Conservation (phyloP, 2,113 vertebrate genomes). For the Mormyrus lacerda region DNA sequence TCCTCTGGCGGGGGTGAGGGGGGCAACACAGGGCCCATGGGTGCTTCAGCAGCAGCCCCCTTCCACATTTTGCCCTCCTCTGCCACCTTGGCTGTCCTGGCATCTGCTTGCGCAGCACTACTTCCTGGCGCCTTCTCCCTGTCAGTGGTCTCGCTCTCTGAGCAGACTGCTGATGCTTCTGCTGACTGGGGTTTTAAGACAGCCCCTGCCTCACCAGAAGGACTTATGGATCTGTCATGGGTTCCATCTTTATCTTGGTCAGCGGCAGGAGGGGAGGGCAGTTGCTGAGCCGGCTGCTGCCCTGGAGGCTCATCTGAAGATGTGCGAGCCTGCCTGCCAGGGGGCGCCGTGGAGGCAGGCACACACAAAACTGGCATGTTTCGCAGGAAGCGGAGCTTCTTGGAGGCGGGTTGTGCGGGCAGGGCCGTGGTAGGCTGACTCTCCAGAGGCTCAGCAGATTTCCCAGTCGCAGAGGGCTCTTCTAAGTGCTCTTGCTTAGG, state of each 20-base stretch:
- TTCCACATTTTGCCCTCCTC: conserved; percentile 27
- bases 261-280: not conserved
- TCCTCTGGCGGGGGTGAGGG: conserved; percentile 31
- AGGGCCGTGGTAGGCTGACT: conserved; percentile 19
- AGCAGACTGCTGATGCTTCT: not conserved
- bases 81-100: conserved; percentile 27
- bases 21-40: conserved; percentile 25
- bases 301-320: conserved; percentile 33
- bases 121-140: not conserved
- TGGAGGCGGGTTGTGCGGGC: conserved; percentile 31
- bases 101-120: not conserved
- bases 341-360: not conserved
- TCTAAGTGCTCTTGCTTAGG: not conserved
- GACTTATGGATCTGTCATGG: not conserved
- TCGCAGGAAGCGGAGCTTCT: conserved; percentile 36
- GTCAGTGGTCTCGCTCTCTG: not conserved
- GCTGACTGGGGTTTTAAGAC: not conserved
- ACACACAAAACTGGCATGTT: conserved; percentile 28
- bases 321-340: conserved; percentile 23
- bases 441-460: conserved; percentile 17
- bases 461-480: conserved; percentile 18
- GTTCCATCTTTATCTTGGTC: not conserved
- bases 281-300: not conserved
- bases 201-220: not conserved
- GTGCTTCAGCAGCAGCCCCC: conserved; percentile 28